Percentiles rank a stretch among this genome's conserved stretches.
phyloP scores from a whole-genome alignment of 2,113 vertebrate species.

The Xenotilapia flavipinnis region DNA sequence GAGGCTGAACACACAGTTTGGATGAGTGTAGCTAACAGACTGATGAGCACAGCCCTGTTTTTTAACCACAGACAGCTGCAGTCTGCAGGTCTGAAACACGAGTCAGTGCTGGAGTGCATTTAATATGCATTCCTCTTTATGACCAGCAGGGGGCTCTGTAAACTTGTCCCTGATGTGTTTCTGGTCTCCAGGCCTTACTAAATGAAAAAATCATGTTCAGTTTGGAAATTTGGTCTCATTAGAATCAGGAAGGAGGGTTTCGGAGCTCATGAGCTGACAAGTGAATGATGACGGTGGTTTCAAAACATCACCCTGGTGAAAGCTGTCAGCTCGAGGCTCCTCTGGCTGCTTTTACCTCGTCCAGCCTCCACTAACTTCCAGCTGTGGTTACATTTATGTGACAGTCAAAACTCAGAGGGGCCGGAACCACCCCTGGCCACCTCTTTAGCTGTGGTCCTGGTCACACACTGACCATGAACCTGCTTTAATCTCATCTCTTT shows the following conservation, averaged over 20 bases:
- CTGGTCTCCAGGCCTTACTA: rapidly evolving
- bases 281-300: rapidly evolving
- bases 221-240: neutral
- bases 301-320: neutral
- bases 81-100: rapidly evolving
- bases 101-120: neutral
- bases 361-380: neutral
- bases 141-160: neutral
- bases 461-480: neutral
- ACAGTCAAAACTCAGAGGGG: neutral
- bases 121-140: neutral
- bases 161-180: neutral
- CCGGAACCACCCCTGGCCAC: neutral
- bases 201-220: neutral
- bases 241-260: neutral
- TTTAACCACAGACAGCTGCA: neutral
- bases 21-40: neutral
- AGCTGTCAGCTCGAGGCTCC: rapidly evolving
- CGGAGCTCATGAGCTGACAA: neutral
- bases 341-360: neutral
- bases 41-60: neutral
- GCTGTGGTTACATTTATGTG: neutral
- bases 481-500: neutral
- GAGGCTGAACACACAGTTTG: neutral
- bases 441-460: neutral